Evolutionary conservation across 2,797 vertebrate genomes (phyloP), one percentile per base, ranked within the genome.

Genomic region (Phoebastria nigripes): DNA sequence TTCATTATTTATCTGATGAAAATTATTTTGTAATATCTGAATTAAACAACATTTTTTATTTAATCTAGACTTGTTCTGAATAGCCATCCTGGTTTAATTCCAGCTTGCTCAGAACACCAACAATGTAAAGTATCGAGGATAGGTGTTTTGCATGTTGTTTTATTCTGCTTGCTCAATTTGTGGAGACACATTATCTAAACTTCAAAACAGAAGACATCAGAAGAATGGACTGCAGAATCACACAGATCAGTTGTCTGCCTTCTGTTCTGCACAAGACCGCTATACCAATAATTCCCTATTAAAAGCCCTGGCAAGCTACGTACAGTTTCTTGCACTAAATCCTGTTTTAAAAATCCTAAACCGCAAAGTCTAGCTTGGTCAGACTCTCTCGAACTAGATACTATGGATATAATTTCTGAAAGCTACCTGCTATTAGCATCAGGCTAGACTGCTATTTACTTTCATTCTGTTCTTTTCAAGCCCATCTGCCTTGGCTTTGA

Each of bases 101-200:
- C 41, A 44, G 37, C 26, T 61, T 69, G 39, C 11, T 17, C 8
- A 59, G 33, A 83, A 74, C n/a, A 56, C 28, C 19, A 69, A 13
- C 42, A 59, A 11, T 1, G 5, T 39, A 31, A 62, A 59, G 52
- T 16, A 61, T 0, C 47, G 59, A 66, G 14, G 33, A 42, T 0
- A 24, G 5, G 39, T 33, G 44, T 69, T 87, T 35, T 66, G 12
- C 0, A 1, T 0, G 2, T 12, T 1, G 1, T 35, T 63, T 37
- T 9, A 31, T 46, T 87, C 55, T 29, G 39, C 20, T 72, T 41
- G 25, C 41, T 73, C 67, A 24, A 7, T 58, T 70, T 71, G n/a
- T 25, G 42, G 24, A 89, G 63, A 37, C 28, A 35, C 7, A 5
- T 35, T 7, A 47, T 8, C 46, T 39, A 16, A 56, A 76, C 25